phyloP scores from a whole-genome alignment of 2,113 vertebrate species.

The Romanogobio albipinnatus region DNA sequence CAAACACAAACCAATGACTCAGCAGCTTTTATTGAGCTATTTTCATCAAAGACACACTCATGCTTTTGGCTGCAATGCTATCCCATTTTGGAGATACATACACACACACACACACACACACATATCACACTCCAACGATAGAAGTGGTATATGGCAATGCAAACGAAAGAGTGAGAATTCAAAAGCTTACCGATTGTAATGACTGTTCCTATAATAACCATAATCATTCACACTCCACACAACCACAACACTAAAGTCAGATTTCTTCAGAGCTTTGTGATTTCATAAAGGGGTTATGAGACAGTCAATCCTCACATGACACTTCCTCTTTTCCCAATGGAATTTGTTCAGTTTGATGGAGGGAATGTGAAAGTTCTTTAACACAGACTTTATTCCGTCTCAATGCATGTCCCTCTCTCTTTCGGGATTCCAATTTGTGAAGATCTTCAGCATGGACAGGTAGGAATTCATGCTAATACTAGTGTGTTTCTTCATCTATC shows the following conservation, averaged over 20 bases:
- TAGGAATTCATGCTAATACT: not conserved
- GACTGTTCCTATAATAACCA: not conserved
- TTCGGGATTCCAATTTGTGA: not conserved
- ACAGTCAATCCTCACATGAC: not conserved
- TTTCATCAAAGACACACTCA: slow-evolving; percentile 22
- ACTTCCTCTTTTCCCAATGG: not conserved
- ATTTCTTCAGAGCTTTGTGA: not conserved
- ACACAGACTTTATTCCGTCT: not conserved
- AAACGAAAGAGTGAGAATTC: not conserved
- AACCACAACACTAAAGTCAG: not conserved
- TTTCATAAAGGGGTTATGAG: not conserved
- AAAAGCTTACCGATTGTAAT: not conserved
- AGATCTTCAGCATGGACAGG: not conserved
- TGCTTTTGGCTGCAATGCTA: slow-evolving; percentile 8
- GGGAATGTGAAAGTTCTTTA: not conserved
- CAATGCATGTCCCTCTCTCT: not conserved
- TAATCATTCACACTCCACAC: not conserved
- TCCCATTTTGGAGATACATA: not conserved
- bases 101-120: not conserved
- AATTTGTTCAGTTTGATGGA: not conserved
- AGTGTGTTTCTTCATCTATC: not conserved
- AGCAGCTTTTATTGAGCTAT: slow-evolving; percentile 42
- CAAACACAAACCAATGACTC: slow-evolving; percentile 42
- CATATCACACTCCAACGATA: slow-evolving; percentile 29
- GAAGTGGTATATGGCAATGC: slow-evolving; percentile 21